Conservation (phyloP, 2,888 invertebrate genomes). For the Sinodicranocentrus sp. region DNA sequence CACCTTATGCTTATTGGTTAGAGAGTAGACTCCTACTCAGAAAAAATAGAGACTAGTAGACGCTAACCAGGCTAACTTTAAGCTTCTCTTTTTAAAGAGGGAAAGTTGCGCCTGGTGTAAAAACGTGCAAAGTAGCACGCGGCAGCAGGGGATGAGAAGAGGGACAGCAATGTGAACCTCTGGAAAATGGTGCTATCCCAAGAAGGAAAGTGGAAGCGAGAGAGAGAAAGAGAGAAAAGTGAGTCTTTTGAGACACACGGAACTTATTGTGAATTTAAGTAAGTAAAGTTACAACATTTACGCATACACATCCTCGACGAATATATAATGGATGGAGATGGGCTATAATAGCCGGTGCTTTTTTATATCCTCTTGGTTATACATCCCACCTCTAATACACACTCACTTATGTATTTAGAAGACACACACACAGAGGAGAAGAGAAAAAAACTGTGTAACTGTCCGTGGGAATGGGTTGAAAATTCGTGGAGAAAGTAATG, state of each 20-base stretch:
- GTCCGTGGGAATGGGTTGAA: conserved; percentile 60
- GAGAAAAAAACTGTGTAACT: conserved; percentile 55
- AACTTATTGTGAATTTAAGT: conserved; percentile 69
- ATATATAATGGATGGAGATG: conserved; percentile 23
- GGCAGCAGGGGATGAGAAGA: conserved; percentile 55
- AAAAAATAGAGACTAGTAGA: too few species aligned
- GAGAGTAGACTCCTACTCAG: too few species aligned
- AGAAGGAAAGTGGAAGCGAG: conserved; percentile 24
- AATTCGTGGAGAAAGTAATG: conserved; percentile 66
- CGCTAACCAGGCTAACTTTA: too few species aligned
- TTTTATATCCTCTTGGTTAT: neutral
- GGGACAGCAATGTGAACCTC: conserved; percentile 36
- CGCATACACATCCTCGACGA: conserved; percentile 20
- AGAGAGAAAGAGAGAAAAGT: conserved; percentile 42
- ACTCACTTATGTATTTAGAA: conserved; percentile 26
- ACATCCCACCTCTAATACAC: neutral
- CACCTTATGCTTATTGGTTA: too few species aligned
- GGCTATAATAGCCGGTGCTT: neutral
- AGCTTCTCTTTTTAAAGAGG: neutral
- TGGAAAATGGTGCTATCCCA: conserved; percentile 42
- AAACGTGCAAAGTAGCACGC: conserved; percentile 46
- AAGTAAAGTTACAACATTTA: conserved; percentile 57
- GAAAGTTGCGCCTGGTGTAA: conserved; percentile 24
- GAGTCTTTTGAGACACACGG: conserved; percentile 54
- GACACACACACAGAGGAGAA: conserved; percentile 19